A percentile compares a stretch with the other conserved stretches of the same genome.
These are phyloP conservation scores for Pantherophis alleghaniensis DNA, from an alignment of 2,797 vertebrate species.

Conservation along the genomic window DNA sequence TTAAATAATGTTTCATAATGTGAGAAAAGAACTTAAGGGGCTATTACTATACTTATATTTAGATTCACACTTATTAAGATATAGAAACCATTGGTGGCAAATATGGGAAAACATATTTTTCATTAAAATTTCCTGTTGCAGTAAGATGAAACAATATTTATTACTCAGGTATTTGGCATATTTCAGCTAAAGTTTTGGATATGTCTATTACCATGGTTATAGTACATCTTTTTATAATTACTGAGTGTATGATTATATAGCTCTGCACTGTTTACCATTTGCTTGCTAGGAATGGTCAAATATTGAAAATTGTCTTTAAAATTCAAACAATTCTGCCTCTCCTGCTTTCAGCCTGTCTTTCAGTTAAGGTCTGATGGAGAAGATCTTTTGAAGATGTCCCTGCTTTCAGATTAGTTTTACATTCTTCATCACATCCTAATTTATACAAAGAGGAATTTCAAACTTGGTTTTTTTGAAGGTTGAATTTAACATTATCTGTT, in stretches of 20 bases:
- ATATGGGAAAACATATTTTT: neutral
- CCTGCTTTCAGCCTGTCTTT: neutral
- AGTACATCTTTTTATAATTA: neutral
- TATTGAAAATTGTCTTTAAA: neutral
- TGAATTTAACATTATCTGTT: neutral
- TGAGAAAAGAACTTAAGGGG: slow-evolving; percentile 27
- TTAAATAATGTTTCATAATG: slow-evolving; percentile 15
- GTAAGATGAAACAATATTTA: neutral
- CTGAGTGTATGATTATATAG: neutral
- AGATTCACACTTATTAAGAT: slow-evolving; percentile 27
- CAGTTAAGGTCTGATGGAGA: neutral
- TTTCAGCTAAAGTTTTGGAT: neutral
- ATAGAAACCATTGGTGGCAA: slow-evolving; percentile 4
- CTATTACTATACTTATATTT: neutral
- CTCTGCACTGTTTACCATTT: neutral
- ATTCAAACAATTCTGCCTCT: neutral
- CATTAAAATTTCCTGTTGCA: neutral
- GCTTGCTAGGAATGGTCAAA: neutral
- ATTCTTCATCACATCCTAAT: neutral
- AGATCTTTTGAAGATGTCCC: neutral
- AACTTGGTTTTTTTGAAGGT: neutral
- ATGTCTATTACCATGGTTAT: neutral
- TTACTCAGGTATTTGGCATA: neutral
- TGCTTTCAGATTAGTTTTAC: neutral
- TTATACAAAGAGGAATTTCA: neutral